A percentile compares a stretch with the other conserved stretches of the same genome.
Conservation (phyloP, 2,797 vertebrate species). For the Aselliscus stoliczkanus region DNA sequence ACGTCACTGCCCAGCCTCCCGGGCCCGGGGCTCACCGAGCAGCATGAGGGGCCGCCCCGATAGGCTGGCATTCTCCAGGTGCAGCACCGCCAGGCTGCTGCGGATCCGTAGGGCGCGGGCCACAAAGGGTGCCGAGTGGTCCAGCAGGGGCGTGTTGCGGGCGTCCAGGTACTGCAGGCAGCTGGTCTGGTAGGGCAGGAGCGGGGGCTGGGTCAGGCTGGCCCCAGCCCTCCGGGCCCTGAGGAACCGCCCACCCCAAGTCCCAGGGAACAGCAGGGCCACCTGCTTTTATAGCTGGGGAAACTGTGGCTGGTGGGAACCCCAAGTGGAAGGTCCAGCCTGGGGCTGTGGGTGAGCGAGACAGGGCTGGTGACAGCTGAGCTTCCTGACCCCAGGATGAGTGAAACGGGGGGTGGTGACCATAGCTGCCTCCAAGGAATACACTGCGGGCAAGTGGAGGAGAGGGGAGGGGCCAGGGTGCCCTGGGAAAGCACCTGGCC, state of each 20-base stretch:
- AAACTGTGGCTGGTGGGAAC: neutral
- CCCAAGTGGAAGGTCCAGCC: neutral
- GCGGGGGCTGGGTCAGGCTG: neutral
- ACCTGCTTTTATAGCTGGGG: no score
- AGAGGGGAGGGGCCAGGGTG: neutral
- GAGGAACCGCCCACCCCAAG: rapidly evolving
- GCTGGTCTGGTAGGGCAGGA: conserved; percentile 83
- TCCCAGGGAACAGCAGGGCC: neutral
- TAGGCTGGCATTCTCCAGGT: conserved; percentile 91
- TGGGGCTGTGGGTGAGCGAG: rapidly evolving
- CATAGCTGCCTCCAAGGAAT: neutral
- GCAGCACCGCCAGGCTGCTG: conserved; percentile 89
- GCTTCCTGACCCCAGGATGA: neutral
- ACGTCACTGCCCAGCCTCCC: rapidly evolving
- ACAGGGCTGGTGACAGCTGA: neutral
- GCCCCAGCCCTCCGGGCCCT: neutral
- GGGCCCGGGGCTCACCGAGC: conserved; percentile 83
- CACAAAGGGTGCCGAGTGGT: conserved; percentile 94
- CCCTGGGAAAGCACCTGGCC: neutral
- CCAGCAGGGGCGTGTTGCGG: conserved; percentile 91
- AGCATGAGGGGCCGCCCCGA: conserved; percentile 94
- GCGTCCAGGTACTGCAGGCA: conserved; percentile 95
- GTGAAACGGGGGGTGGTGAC: neutral
- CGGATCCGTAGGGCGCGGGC: conserved; percentile 94
- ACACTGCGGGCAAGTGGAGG: rapidly evolving